Conservation (phyloP, 2,888 invertebrate genomes). For the Anoncus sp. region DNA sequence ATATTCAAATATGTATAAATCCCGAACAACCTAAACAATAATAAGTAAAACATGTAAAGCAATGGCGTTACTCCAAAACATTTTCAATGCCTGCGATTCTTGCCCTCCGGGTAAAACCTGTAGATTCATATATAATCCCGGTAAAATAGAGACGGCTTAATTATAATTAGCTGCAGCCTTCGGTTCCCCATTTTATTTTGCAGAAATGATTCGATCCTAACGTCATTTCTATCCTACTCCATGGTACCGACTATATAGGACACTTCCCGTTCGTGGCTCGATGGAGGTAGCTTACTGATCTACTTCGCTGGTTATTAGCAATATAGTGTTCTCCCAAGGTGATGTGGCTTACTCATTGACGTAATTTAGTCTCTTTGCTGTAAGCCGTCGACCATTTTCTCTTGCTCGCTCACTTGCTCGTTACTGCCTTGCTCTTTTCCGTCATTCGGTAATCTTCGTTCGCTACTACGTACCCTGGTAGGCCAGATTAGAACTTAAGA, state of each 20-base stretch:
- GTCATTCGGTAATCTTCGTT: slow-evolving; percentile 31
- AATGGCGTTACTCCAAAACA: no score
- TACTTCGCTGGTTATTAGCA: slow-evolving; percentile 69
- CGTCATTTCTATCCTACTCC: neutral
- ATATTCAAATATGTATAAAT: no score
- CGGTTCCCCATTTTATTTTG: neutral
- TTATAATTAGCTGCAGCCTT: neutral
- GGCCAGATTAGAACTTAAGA: slow-evolving; percentile 79
- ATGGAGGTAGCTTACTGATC: slow-evolving; percentile 22
- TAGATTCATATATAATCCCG: no score
- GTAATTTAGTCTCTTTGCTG: slow-evolving; percentile 69
- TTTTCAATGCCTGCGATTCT: no score
- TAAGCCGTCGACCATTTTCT: slow-evolving; percentile 35
- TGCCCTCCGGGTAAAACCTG: no score
- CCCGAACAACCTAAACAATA: no score
- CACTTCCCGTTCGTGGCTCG: neutral
- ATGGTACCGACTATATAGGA: neutral
- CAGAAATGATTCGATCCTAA: neutral
- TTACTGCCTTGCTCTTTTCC: slow-evolving; percentile 35
- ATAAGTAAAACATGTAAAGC: no score
- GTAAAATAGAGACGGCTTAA: no score
- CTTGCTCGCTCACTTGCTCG: slow-evolving; percentile 37
- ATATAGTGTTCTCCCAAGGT: slow-evolving; percentile 65
- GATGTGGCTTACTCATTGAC: slow-evolving; percentile 66
- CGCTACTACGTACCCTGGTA: slow-evolving; percentile 58